Evolutionary conservation across 1,140 invertebrate species (phyloP).

Genomic region (Eurosta solidaginis): DNA sequence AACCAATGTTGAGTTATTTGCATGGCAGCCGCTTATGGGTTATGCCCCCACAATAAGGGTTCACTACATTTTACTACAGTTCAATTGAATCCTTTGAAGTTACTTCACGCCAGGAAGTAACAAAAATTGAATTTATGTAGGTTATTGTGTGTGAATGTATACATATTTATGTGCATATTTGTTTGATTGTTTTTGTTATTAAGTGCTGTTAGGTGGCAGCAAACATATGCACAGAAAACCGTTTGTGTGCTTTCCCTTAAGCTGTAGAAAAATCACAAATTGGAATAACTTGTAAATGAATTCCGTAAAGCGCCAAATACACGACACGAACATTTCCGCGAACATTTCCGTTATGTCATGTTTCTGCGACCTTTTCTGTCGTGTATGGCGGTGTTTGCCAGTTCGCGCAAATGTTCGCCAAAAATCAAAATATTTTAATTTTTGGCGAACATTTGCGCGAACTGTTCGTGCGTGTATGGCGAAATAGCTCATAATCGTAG

Average conservation of each 20-base stretch:
- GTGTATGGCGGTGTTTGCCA: too few relatives aligned
- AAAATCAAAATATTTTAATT: too few relatives aligned
- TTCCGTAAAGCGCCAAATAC: too few relatives aligned
- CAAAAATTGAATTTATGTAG: conserved; percentile 24
- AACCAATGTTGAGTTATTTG: not conserved
- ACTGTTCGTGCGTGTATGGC: too few relatives aligned
- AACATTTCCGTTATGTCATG: too few relatives aligned
- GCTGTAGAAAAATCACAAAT: not conserved
- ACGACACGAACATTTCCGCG: too few relatives aligned
- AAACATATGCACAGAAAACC: not conserved
- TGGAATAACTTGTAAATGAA: conserved; percentile 3
- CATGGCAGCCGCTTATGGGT: not conserved
- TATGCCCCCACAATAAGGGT: not conserved
- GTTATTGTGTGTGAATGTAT: not conserved
- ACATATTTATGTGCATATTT: not conserved
- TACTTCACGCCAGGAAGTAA: conserved; percentile 17
- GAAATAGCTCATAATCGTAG: too few relatives aligned
- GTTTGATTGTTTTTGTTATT: not conserved
- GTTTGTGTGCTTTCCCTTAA: not conserved
- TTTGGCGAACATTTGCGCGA: too few relatives aligned
- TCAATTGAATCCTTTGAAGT: conserved; percentile 27
- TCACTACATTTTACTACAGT: not conserved
- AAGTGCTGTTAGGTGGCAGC: not conserved
- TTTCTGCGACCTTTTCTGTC: too few relatives aligned
- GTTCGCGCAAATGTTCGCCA: too few relatives aligned